Percentiles rank a stretch among this genome's conserved stretches.
Conservation (phyloP, 2,797 vertebrate species). For the Carduelis carduelis region DNA sequence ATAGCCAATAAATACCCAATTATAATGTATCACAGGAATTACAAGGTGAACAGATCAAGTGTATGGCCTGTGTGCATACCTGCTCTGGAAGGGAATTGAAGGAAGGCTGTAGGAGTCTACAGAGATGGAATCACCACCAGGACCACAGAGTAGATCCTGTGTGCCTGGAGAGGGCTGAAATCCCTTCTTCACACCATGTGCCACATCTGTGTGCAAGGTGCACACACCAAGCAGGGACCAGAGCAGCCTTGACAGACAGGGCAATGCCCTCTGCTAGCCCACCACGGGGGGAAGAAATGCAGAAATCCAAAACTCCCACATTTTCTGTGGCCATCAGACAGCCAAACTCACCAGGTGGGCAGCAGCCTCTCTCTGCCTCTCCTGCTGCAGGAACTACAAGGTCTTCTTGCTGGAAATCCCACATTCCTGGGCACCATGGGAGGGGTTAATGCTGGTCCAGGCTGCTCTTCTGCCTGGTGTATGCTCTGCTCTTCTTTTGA, state of each 20-base stretch:
- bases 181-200: neutral
- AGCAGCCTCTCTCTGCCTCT: neutral
- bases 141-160: neutral
- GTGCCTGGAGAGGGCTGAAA: neutral
- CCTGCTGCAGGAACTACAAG: neutral
- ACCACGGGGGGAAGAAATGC: rapidly evolving
- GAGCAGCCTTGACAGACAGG: neutral
- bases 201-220: neutral
- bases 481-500: neutral
- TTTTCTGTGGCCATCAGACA: neutral
- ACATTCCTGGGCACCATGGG: rapidly evolving
- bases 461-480: neutral
- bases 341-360: neutral
- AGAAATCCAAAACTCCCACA: neutral
- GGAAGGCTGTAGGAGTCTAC: neutral
- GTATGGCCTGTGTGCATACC: rapidly evolving
- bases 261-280: neutral
- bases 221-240: neutral
- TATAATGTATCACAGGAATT: neutral
- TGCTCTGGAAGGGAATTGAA: neutral
- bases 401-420: rapidly evolving
- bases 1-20: neutral
- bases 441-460: neutral
- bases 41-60: neutral
- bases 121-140: neutral